Evolutionary conservation across 2,888 invertebrate genomes (phyloP).

Genomic region (Euclidia mi): DNA sequence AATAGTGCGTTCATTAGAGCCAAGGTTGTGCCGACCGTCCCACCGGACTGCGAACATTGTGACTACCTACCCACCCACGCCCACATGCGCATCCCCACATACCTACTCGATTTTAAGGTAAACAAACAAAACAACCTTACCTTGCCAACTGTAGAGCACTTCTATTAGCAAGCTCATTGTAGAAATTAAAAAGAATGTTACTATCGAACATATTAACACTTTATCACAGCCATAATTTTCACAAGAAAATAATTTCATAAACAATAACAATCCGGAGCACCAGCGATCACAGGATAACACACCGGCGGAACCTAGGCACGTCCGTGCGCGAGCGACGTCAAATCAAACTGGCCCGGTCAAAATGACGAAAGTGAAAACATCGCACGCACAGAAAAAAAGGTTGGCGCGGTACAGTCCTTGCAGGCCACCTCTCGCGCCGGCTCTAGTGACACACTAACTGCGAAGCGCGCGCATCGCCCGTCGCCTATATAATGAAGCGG

Average conservation of each 20-base stretch:
- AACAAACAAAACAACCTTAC: conserved; percentile 83
- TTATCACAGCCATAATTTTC: conserved; percentile 88
- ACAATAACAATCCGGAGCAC: conserved; percentile 86
- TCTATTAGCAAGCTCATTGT: conserved; percentile 89
- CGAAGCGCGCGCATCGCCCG: conserved; percentile 85
- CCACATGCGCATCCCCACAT: conserved; percentile 63
- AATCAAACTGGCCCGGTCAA: conserved; percentile 89
- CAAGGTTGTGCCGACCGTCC: conserved; percentile 85
- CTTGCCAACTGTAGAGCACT: conserved; percentile 89
- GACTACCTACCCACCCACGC: conserved; percentile 58
- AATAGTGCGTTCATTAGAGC: conserved; percentile 86
- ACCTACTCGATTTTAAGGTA: conserved; percentile 73
- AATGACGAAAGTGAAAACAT: conserved; percentile 90
- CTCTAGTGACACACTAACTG: conserved; percentile 89
- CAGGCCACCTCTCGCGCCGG: conserved; percentile 88
- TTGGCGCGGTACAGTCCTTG: conserved; percentile 88
- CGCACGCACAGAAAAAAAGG: conserved; percentile 89
- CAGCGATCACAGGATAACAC: conserved; percentile 87
- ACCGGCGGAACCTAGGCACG: conserved; percentile 86
- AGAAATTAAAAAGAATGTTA: conserved; percentile 86
- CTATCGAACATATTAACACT: conserved; percentile 89
- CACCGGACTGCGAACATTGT: conserved; percentile 62
- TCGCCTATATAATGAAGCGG: conserved; percentile 88
- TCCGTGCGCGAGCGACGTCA: conserved; percentile 89
- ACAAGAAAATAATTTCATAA: conserved; percentile 75